Percentiles rank a stretch among this genome's conserved stretches.
Conservation (phyloP, 2,888 invertebrate species). For the Ommatoiulus sabulosus region DNA sequence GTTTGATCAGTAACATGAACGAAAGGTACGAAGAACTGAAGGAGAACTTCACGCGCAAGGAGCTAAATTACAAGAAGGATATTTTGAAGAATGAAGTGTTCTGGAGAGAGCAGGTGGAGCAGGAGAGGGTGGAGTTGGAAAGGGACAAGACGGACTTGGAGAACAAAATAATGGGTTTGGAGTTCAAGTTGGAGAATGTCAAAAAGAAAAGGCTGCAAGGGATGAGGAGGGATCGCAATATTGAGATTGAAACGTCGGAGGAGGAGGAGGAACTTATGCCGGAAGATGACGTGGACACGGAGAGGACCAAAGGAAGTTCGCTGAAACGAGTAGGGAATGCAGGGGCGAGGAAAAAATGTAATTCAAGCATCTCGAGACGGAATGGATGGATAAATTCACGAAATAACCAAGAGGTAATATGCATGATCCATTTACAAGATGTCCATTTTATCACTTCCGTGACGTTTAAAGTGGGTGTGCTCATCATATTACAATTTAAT, state of each 20-base stretch:
- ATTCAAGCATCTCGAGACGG: not conserved
- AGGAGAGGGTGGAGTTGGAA: conserved; percentile 29
- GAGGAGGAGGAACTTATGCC: not conserved
- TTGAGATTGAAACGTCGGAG: not conserved
- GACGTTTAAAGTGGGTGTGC: too few species aligned
- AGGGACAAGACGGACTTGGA: not conserved
- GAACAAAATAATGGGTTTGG: conserved; percentile 1
- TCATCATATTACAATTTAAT: too few species aligned
- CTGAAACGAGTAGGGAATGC: not conserved
- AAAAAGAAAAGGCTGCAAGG: not conserved
- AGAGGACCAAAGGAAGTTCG: not conserved
- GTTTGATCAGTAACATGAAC: conserved; percentile 45
- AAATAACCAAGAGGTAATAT: conserved; percentile 21
- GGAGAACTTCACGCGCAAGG: not conserved
- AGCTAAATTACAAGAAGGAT: conserved; percentile 4
- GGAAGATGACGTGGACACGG: not conserved
- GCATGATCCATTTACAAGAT: too few species aligned
- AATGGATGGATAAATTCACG: conserved; percentile 39
- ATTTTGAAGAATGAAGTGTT: conserved; percentile 50
- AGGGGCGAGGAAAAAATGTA: conserved; percentile 5
- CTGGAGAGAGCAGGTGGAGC: conserved; percentile 56
- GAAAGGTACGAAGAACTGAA: conserved; percentile 8
- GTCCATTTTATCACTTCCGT: too few species aligned
- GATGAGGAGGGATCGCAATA: not conserved
- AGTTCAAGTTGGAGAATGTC: conserved; percentile 52